These are phyloP conservation scores for Hemichromis elongatus DNA, from an alignment of 2,113 vertebrate species.

Conservation along the genomic window DNA sequence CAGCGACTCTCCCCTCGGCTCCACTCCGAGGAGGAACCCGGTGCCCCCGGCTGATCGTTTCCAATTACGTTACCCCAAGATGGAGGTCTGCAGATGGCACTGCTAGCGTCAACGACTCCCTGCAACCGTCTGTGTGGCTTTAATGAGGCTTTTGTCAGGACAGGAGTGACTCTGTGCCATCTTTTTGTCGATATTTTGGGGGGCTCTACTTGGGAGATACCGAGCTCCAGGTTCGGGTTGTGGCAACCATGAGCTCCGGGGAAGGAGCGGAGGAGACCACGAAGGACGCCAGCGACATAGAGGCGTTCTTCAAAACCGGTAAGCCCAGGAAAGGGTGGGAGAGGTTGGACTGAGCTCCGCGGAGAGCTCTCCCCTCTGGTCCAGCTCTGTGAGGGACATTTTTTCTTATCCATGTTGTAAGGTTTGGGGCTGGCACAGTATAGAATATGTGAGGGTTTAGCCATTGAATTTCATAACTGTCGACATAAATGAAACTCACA, in stretches of 20 bases:
- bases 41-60: constrained; percentile 68
- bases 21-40: constrained; percentile 73
- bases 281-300: constrained; percentile 90
- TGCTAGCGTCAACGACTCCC: constrained; percentile 37
- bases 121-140: constrained; percentile 53
- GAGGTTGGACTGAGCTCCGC: neutral
- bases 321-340: constrained; percentile 50
- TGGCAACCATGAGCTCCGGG: constrained; percentile 83
- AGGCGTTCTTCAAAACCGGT: constrained; percentile 90
- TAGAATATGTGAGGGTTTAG: neutral
- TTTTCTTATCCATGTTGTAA: constrained; percentile 28
- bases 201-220: constrained; percentile 48
- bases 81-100: constrained; percentile 74
- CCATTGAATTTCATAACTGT: neutral
- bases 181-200: constrained; percentile 33
- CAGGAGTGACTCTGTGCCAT: constrained; percentile 44
- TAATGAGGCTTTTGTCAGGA: constrained; percentile 47
- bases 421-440: neutral
- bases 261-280: constrained; percentile 89
- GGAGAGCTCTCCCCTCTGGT: constrained; percentile 3
- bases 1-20: constrained; percentile 67
- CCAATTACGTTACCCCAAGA: constrained; percentile 68
- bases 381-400: constrained; percentile 30
- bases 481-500: neutral
- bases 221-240: constrained; percentile 51